These are phyloP conservation scores for Ficedula albicollis DNA, from an alignment of 2,797 vertebrate genomes.

Conservation along the genomic window DNA sequence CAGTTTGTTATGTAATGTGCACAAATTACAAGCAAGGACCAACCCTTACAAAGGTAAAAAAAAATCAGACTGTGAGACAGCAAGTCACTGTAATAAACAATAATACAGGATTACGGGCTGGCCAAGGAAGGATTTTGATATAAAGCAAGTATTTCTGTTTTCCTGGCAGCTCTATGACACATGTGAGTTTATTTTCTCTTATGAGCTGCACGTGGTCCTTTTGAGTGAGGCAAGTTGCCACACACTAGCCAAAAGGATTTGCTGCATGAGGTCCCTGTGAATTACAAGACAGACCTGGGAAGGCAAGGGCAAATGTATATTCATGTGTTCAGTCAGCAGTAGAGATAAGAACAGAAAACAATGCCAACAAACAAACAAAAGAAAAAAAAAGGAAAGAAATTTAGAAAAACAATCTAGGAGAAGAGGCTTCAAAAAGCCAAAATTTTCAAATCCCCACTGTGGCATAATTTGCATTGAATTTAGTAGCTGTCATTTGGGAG, in stretches of 20 bases:
- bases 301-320: neutral
- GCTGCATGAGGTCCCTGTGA: neutral
- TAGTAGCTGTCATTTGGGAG: neutral
- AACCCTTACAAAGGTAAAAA: neutral
- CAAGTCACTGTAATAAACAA: neutral
- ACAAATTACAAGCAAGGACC: neutral
- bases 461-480: neutral
- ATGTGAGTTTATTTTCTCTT: neutral
- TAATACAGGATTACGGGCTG: neutral
- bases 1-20: neutral
- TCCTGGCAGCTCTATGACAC: neutral
- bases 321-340: neutral
- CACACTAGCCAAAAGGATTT: neutral
- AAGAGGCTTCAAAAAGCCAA: neutral
- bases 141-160: neutral
- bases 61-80: neutral
- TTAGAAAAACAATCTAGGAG: neutral
- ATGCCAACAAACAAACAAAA: neutral
- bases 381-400: neutral
- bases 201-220: neutral
- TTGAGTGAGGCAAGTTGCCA: neutral
- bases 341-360: neutral
- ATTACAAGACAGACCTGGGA: neutral
- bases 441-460: neutral
- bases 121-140: neutral